Evolutionary conservation across 1,140 invertebrate species (phyloP).

Genomic region (Trypoxylus dichotomus): DNA sequence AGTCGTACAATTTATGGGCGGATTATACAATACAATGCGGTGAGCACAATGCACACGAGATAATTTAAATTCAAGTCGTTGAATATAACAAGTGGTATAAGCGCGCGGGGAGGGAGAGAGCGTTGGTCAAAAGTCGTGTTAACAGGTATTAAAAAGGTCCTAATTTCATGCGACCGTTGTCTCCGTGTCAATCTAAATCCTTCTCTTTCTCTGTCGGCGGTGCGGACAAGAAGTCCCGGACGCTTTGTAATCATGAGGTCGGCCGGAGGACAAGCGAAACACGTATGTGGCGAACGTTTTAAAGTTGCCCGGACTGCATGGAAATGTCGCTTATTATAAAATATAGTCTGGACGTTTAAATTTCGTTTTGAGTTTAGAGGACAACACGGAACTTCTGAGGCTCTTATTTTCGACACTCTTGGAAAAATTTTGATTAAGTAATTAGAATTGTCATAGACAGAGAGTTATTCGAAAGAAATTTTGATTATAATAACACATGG

Average conservation of each 20-base stretch:
- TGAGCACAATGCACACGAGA: constrained; percentile 34
- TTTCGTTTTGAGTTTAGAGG: too few relatives aligned
- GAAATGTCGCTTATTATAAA: too few relatives aligned
- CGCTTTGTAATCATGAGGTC: background rate
- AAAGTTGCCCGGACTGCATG: too few relatives aligned
- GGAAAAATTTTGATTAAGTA: too few relatives aligned
- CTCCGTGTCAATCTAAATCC: background rate
- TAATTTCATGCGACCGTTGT: background rate
- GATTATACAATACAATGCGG: constrained; percentile 36
- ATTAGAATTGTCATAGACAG: too few relatives aligned
- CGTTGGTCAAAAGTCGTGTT: constrained; percentile 35
- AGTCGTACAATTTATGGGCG: constrained; percentile 33
- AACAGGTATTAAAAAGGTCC: constrained; percentile 30
- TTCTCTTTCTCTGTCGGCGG: background rate
- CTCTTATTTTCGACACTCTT: too few relatives aligned
- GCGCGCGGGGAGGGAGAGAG: background rate
- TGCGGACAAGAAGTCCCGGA: background rate
- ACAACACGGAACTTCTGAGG: too few relatives aligned
- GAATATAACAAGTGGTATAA: constrained; percentile 33
- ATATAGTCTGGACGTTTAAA: too few relatives aligned
- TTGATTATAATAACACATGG: too few relatives aligned
- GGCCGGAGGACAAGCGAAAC: too few relatives aligned
- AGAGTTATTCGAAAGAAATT: too few relatives aligned
- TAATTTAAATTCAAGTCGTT: constrained; percentile 37
- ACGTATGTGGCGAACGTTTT: too few relatives aligned